Evolutionary conservation across 2,797 vertebrate genomes (phyloP), one percentile per base, ranked within the genome.

Genomic region (Enteromius paludinosus): DNA sequence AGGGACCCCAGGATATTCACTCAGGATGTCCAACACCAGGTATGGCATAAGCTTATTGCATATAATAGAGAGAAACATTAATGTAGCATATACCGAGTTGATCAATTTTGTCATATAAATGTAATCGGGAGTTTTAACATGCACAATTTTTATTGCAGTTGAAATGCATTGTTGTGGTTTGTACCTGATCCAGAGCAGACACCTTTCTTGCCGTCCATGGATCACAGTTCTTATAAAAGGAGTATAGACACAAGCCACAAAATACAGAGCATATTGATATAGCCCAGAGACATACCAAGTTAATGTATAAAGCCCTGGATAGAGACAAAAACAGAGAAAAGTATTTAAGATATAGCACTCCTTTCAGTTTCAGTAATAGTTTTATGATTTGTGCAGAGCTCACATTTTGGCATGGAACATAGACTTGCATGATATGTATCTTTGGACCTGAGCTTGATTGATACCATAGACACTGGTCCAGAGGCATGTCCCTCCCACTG

Each of bases 401-500:
- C 92, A 99, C 97, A 97, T 12, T 96, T 96, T 96, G 83, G 97
- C 97, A 0, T 99, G 97, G 72, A 93, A 92, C 89, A 96, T 91
- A 87, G 41, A 97, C 93, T 96, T 98, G 93, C 98, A 99, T 73
- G 98, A 95, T 86, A 97, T 95, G 87, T 98, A 99, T 94, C 98
- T 94, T 90, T 98, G 98, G 84, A 99, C 97, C 91, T 99, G 98
- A 70, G 97, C 94, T 84, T 99, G 98, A 90, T 98, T 99, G 89
- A 96, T 87, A 1, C 96, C 97, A 0, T 98, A 99, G 80, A 98
- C 91, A 43, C 94, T 87, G 75, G 93, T 90, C 97, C 97, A 99
- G 0, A 96, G 91, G 84, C 98, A 98, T 12, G 96, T 92, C 28
- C 97, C 96, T 41, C 98, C 98, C 12, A 98, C 78, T 28, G 94